Conservation (phyloP, 2,797 vertebrate species). For the Ibycter americanus region DNA sequence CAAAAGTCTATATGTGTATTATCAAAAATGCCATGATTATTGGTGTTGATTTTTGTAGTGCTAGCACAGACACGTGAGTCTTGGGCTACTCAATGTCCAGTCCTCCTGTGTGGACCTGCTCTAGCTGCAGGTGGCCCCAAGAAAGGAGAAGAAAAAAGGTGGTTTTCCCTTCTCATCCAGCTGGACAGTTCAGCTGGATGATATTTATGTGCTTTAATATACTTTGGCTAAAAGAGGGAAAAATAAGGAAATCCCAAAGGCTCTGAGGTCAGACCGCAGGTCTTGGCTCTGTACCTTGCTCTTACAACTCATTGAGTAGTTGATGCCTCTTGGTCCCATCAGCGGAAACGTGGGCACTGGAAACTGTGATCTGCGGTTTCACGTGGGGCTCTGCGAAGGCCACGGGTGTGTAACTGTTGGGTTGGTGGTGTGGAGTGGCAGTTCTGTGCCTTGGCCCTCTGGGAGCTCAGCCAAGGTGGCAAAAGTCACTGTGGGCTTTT, state of each 20-base stretch:
- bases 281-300: neutral
- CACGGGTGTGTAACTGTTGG: fast-evolving
- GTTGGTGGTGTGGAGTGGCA: neutral
- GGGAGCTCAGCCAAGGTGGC: neutral
- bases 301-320: neutral
- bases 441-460: neutral
- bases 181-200: neutral
- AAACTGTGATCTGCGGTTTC: fast-evolving
- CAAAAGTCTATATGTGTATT: neutral
- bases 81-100: fast-evolving
- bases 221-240: neutral
- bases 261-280: neutral
- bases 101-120: neutral
- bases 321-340: neutral
- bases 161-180: neutral
- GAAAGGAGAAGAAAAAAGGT: neutral
- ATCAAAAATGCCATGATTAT: neutral
- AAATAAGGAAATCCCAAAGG: neutral
- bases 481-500: neutral
- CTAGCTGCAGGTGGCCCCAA: neutral
- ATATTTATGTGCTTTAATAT: neutral
- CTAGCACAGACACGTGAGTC: no score
- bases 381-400: neutral
- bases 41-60: neutral
- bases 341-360: neutral